These are phyloP conservation scores for Orchestia grillus DNA, from an alignment of 1,140 invertebrate species.

Conservation along the genomic window DNA sequence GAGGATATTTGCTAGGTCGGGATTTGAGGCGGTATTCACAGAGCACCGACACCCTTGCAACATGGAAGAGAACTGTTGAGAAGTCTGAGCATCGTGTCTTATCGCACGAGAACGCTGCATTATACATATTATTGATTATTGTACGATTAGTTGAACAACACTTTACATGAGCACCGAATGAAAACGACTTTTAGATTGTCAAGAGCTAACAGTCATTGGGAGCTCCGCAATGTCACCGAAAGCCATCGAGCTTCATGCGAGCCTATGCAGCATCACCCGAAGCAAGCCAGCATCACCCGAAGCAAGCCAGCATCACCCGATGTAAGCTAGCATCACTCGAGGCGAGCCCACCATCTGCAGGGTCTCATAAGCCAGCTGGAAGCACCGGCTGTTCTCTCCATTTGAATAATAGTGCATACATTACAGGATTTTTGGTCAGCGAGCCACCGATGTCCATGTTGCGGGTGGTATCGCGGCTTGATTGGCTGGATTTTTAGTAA, in stretches of 20 bases:
- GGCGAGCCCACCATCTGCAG: neutral
- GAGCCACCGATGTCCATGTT: neutral
- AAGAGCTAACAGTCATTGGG: too few relatives aligned
- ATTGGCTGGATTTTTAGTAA: slow-evolving; percentile 15
- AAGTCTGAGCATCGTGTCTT: too few relatives aligned
- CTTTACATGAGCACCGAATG: too few relatives aligned
- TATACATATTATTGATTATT: too few relatives aligned
- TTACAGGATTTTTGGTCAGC: slow-evolving; percentile 32
- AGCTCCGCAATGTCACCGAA: neutral
- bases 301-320: neutral
- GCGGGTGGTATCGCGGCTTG: neutral
- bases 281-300: neutral
- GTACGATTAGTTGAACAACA: too few relatives aligned
- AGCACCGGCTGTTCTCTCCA: neutral
- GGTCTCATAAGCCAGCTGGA: slow-evolving; percentile 34
- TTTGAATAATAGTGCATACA: slow-evolving; percentile 50
- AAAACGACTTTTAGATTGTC: too few relatives aligned
- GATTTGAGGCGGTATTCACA: too few relatives aligned
- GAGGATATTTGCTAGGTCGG: too few relatives aligned
- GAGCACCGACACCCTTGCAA: too few relatives aligned
- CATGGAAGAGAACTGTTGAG: too few relatives aligned
- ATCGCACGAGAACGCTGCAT: too few relatives aligned
- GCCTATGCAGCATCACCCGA: neutral
- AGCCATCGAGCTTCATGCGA: neutral
- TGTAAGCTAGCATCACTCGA: neutral